Evolutionary conservation across 2,888 invertebrate genomes (phyloP).

Genomic region (Archips crataeganus): DNA sequence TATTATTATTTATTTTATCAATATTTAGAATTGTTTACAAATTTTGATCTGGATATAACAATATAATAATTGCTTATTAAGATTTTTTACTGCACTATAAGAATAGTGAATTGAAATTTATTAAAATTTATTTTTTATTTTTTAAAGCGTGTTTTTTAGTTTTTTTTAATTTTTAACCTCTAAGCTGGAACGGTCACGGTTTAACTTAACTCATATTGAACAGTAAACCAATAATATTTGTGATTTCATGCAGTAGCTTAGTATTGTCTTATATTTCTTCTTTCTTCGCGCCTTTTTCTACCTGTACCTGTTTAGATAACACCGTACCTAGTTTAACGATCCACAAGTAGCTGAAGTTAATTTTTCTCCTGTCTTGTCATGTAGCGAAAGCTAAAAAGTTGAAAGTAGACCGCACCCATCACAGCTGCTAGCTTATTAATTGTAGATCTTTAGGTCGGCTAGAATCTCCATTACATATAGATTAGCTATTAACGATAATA

Average conservation of each 20-base stretch:
- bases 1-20: no score
- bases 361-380: slow-evolving; percentile 2
- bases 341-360: background rate
- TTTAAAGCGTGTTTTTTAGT: no score
- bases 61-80: no score
- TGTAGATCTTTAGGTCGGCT: slow-evolving; percentile 14
- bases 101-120: no score
- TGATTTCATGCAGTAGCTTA: background rate
- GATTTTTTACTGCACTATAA: no score
- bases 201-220: no score
- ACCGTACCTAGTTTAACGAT: background rate
- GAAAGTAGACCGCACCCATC: slow-evolving; percentile 9
- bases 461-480: slow-evolving; percentile 1
- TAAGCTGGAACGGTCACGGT: background rate
- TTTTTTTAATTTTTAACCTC: slow-evolving; percentile 20
- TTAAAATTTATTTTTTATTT: no score
- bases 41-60: no score
- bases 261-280: background rate
- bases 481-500: slow-evolving; percentile 24
- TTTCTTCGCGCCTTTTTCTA: no score
- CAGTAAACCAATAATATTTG: no score
- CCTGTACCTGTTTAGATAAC: background rate
- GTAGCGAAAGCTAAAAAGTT: slow-evolving; percentile 27
- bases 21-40: no score
- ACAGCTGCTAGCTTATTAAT: slow-evolving; percentile 6